Evolutionary conservation across 1,140 invertebrate genomes (phyloP), one percentile per base, ranked within the genome.

Genomic region (Polypedilum vanderplanki): DNA sequence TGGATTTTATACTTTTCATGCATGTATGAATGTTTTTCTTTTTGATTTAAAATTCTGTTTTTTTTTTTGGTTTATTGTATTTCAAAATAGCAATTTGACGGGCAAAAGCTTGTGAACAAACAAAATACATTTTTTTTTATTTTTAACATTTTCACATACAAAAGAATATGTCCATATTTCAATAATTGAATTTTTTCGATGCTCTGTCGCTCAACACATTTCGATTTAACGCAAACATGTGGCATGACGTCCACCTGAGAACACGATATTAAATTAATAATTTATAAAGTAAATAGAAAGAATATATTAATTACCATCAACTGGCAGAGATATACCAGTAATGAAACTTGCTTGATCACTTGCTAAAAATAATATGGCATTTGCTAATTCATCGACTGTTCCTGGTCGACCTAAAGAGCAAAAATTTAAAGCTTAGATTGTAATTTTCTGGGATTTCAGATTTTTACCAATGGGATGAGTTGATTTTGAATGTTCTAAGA

Each of bases 291-390:
- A 33, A 33, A 33, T 33, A 33, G 5, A 33, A 5, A 33, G 24
- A 33, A 33, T 5, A 33, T 5, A n/a, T n/a, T n/a, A n/a, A n/a
- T 33, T 33, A 33, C 24, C 93, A 86, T 95, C 93, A n/a, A 95
- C 87, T 18, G 90, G 87, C 40, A 95, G 74, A 40, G 85, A 88
- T 67, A 85, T 88, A 15, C 93, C 93, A 74, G 92, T 95, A 22
- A 92, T 89, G 81, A 92, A 94, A 75, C 88, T 90, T 40, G 92
- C 86, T 77, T 86, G 85, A 76, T 91, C 88, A 67, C 90, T 92
- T 1, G 93, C 93, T 17, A 94, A 83, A 80, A 93, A 95, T 18
- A 89, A 86, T 77, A 95, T 93, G 7, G 90, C 85, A 75, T 84
- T 85, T 0, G 93, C 93, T 1, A 95, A 89, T 86, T 95, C 93